These are phyloP conservation scores for Papilio machaon DNA, from an alignment of 1,140 invertebrate species.

Conservation along the genomic window DNA sequence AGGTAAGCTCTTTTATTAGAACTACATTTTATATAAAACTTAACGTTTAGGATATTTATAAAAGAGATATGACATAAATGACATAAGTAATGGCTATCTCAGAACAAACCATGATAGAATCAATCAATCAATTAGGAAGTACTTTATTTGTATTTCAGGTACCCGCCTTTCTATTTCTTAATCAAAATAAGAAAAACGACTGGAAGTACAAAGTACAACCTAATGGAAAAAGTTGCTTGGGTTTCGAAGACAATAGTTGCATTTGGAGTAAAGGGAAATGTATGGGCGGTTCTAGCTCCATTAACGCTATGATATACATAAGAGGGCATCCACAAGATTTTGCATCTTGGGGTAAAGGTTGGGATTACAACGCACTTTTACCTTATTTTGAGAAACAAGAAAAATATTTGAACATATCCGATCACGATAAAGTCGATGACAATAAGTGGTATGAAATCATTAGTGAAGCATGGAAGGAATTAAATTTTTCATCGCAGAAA, in stretches of 20 bases:
- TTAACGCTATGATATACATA: slow-evolving; percentile 93
- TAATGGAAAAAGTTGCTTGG: slow-evolving; percentile 82
- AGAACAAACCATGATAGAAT: not conserved
- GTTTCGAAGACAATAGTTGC: slow-evolving; percentile 80
- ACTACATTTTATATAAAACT: too few species aligned
- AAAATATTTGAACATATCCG: slow-evolving; percentile 51
- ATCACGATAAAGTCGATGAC: slow-evolving; percentile 45
- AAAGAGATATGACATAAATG: too few species aligned
- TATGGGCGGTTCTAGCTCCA: slow-evolving; percentile 89
- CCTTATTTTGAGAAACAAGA: slow-evolving; percentile 83
- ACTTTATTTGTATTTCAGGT: slow-evolving; percentile 69
- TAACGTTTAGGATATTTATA: too few species aligned
- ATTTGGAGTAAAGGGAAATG: slow-evolving; percentile 87
- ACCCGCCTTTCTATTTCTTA: slow-evolving; percentile 79
- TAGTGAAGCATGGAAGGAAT: slow-evolving; percentile 69
- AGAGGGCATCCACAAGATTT: slow-evolving; percentile 87
- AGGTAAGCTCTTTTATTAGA: slow-evolving; percentile 55
- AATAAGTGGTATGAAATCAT: slow-evolving; percentile 62
- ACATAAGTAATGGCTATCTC: too few species aligned
- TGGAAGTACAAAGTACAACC: slow-evolving; percentile 87
- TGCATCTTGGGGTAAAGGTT: slow-evolving; percentile 84
- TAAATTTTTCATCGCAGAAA: slow-evolving; percentile 50
- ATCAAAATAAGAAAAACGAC: slow-evolving; percentile 81
- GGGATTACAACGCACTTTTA: slow-evolving; percentile 86
- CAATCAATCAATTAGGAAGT: too few species aligned